Conservation (phyloP, 2,888 invertebrate genomes). For the Troglohyphantes excavatus region DNA sequence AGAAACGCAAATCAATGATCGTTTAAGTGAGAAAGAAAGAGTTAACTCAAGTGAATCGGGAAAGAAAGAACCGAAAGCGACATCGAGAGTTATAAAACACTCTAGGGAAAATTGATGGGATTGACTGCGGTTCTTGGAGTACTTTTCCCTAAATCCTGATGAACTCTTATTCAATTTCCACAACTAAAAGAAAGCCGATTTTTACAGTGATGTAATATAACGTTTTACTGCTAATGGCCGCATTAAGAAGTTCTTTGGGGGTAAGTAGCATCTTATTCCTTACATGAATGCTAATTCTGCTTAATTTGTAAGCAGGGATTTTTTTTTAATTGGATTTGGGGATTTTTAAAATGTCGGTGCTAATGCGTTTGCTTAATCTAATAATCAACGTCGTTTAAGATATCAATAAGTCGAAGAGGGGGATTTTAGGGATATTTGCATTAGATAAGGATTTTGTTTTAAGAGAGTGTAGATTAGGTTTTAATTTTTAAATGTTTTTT, state of each 20-base stretch:
- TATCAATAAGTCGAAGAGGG: not conserved
- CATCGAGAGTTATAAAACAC: conserved; percentile 13
- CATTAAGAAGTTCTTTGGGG: not conserved
- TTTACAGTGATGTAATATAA: not conserved
- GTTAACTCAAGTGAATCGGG: conserved; percentile 5
- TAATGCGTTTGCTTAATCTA: not conserved
- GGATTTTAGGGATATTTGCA: not conserved
- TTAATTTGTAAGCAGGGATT: conserved; percentile 21
- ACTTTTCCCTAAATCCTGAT: conserved; percentile 8
- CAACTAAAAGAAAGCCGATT: not conserved
- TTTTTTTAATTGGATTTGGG: conserved; percentile 8
- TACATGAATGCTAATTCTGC: not conserved
- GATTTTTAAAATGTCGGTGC: not conserved
- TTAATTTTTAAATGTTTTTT: too few species aligned
- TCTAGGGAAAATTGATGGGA: conserved; percentile 20
- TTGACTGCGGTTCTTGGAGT: conserved; percentile 5
- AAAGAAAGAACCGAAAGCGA: conserved; percentile 9
- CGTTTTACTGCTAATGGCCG: not conserved
- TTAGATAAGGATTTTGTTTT: too few species aligned
- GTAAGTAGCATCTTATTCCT: not conserved
- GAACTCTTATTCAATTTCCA: conserved; percentile 4
- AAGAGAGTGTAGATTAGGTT: too few species aligned
- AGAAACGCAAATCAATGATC: conserved; percentile 13
- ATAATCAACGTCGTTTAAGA: not conserved
- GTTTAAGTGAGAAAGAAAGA: conserved; percentile 6